phyloP scores from a whole-genome alignment of 2,797 vertebrate genomes.

The Tragopan temminckii region DNA sequence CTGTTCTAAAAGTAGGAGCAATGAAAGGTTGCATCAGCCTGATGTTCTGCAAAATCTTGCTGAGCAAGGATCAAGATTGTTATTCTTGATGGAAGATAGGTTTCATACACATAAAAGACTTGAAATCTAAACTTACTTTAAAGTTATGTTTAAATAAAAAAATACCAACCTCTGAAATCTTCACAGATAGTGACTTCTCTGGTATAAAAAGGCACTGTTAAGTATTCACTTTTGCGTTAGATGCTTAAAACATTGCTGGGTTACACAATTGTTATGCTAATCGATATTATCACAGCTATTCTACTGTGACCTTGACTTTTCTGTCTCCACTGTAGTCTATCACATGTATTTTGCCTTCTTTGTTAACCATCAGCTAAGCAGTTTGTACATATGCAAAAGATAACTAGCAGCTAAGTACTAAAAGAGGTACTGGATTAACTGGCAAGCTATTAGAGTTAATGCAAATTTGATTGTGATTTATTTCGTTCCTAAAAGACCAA shows the following conservation, averaged over 20 bases:
- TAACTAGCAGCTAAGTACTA: background rate
- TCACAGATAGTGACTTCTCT: background rate
- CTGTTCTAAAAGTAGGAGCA: background rate
- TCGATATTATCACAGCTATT: background rate
- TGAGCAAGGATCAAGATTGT: background rate
- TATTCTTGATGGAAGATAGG: background rate
- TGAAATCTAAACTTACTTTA: background rate
- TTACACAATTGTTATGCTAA: background rate
- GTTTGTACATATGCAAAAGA: background rate
- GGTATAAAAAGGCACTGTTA: background rate
- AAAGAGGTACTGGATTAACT: background rate
- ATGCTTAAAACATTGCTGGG: background rate
- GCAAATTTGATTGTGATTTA: background rate
- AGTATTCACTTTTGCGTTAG: background rate
- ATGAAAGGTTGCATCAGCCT: background rate
- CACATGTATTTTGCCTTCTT: background rate
- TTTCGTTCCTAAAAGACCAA: background rate
- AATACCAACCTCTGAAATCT: background rate
- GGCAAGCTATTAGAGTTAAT: background rate
- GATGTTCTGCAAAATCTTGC: background rate
- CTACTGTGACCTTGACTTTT: background rate
- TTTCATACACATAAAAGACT: background rate
- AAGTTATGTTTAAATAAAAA: background rate
- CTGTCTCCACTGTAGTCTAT: background rate
- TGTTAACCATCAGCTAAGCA: background rate